phyloP scores from a whole-genome alignment of 1,140 invertebrate species.

The Drosophila malerkotliana region DNA sequence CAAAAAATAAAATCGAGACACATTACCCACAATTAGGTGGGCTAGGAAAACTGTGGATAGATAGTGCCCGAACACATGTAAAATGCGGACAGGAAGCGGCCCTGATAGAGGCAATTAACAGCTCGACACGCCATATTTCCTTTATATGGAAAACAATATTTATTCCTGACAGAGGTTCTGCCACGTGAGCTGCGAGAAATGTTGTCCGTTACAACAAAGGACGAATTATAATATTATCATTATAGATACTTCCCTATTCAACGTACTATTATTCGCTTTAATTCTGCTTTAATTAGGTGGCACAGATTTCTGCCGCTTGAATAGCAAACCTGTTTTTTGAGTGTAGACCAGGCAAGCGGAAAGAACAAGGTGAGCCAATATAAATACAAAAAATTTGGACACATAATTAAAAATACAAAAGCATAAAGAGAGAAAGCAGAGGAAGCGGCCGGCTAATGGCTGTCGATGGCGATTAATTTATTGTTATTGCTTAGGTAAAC shows the following conservation, averaged over 20 bases:
- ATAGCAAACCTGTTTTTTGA: not conserved
- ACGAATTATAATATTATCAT: not conserved
- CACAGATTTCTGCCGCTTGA: not conserved
- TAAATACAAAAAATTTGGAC: constrained; percentile 66
- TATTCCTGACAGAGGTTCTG: constrained; percentile 6
- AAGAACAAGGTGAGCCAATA: constrained; percentile 12
- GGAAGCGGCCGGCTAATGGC: constrained; percentile 58
- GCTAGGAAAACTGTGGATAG: constrained; percentile 13
- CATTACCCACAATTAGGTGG: constrained; percentile 46
- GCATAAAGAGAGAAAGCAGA: constrained; percentile 46
- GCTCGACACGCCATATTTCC: constrained; percentile 78
- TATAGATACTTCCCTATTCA: not conserved
- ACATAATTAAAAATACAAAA: constrained; percentile 81
- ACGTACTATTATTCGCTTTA: not conserved
- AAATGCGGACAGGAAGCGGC: constrained; percentile 67
- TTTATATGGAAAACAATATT: constrained; percentile 48
- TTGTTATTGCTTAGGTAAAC: constrained; percentile 82
- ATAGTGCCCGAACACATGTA: constrained; percentile 67
- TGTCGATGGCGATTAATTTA: constrained; percentile 73
- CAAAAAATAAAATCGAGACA: constrained; percentile 20
- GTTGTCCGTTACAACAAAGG: not conserved
- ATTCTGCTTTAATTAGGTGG: not conserved
- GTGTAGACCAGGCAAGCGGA: constrained; percentile 2
- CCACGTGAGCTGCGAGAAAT: not conserved
- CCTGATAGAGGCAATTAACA: constrained; percentile 79